Evolutionary conservation across 2,888 invertebrate genomes (phyloP).

Genomic region (Andrena haemorrhoa): DNA sequence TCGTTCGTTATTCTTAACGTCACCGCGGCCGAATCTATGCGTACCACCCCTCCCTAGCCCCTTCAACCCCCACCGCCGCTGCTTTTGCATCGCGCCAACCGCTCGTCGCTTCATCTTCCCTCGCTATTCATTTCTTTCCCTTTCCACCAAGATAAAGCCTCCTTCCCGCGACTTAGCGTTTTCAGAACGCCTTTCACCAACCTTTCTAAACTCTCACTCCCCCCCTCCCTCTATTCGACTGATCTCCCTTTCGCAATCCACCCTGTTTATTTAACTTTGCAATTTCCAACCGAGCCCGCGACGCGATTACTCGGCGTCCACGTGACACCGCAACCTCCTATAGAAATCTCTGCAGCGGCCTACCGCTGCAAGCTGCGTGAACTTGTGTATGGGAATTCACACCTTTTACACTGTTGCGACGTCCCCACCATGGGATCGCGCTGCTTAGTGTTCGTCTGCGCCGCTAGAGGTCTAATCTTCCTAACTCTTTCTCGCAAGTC

Average conservation of each 20-base stretch:
- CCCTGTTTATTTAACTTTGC: conserved; percentile 37
- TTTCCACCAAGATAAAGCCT: conserved; percentile 34
- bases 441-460: no score
- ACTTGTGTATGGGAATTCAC: no score
- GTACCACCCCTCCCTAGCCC: conserved; percentile 28
- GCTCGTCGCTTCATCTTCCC: conserved; percentile 16
- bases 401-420: no score
- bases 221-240: neutral
- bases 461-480: no score
- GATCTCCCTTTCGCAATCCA: neutral
- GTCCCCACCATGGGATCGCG: no score
- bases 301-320: neutral
- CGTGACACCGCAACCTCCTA: neutral
- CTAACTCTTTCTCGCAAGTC: no score
- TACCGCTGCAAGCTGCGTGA: no score
- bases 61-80: neutral
- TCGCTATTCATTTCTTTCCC: conserved; percentile 29
- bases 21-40: conserved; percentile 63
- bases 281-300: neutral
- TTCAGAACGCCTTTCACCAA: conserved; percentile 15
- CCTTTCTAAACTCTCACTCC: neutral
- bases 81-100: conserved; percentile 11
- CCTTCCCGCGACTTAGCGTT: conserved; percentile 26
- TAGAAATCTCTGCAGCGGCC: no score
- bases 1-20: conserved; percentile 72